Conservation (phyloP, 2,113 vertebrate species). For the Numida meleagris region DNA sequence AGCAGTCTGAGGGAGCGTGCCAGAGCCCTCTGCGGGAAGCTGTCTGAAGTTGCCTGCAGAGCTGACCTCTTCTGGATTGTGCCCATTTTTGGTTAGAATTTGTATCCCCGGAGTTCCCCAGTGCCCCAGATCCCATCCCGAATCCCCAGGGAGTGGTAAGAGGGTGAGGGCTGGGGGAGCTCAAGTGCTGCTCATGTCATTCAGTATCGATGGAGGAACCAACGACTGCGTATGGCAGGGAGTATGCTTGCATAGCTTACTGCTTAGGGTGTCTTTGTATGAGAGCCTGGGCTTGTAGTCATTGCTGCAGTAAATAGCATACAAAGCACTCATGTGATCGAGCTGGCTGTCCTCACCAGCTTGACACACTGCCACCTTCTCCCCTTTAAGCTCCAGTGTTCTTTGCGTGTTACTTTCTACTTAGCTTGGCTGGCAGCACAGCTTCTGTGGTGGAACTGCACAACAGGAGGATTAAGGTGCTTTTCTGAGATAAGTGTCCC, state of each 20-base stretch:
- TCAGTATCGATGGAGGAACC: neutral
- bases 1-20: neutral
- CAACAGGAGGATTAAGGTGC: rapidly evolving
- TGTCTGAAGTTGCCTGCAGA: neutral
- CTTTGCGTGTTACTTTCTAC: neutral
- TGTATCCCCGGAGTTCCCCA: neutral
- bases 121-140: neutral
- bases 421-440: neutral
- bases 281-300: neutral
- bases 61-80: too few species aligned
- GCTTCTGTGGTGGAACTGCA: neutral
- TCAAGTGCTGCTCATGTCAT: neutral
- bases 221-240: rapidly evolving
- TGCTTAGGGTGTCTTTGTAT: neutral
- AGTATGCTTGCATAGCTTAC: neutral
- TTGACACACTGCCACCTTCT: neutral
- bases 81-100: neutral
- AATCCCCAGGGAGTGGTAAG: neutral
- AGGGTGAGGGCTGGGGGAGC: neutral
- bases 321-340: neutral
- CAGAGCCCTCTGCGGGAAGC: neutral
- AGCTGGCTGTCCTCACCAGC: neutral
- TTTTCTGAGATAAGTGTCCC: neutral
- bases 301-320: neutral
- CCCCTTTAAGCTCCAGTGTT: neutral